Conservation (phyloP, 2,888 invertebrate genomes). For the Xylocampa areola region DNA sequence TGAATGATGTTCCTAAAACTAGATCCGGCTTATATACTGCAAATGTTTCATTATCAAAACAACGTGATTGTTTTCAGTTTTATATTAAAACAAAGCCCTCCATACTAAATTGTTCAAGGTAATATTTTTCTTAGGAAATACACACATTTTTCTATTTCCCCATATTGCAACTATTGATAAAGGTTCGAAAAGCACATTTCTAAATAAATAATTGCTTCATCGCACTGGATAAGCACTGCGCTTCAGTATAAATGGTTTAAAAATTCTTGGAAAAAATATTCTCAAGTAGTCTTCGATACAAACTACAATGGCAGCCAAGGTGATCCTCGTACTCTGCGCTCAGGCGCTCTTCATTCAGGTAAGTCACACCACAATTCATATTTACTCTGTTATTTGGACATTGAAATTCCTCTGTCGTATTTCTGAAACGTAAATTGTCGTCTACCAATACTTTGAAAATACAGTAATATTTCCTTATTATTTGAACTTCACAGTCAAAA, state of each 20-base stretch:
- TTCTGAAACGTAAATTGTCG: no score
- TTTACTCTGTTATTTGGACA: no score
- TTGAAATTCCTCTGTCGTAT: no score
- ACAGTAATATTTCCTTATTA: no score
- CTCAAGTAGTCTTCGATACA: constrained; percentile 3
- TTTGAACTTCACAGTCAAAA: no score
- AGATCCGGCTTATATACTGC: constrained; percentile 3
- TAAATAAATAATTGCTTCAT: constrained; percentile 1
- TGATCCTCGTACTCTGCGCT: constrained; percentile 59
- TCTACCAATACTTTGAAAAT: no score
- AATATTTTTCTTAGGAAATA: not conserved
- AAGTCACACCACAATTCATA: no score
- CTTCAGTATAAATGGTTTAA: constrained; percentile 27
- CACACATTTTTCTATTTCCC: constrained; percentile 5
- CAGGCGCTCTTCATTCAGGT: constrained; percentile 52
- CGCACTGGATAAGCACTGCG: constrained; percentile 9
- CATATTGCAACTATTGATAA: constrained; percentile 8
- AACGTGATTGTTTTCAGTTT: not conserved
- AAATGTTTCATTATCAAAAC: constrained; percentile 1
- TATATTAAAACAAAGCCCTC: constrained; percentile 1
- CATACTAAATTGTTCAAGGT: not conserved
- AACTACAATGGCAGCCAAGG: constrained; percentile 60
- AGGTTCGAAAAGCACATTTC: not conserved
- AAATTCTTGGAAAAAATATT: constrained; percentile 12
- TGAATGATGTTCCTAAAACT: constrained; percentile 8